Percentiles rank a stretch among this genome's conserved stretches.
Conservation (phyloP, 2,113 vertebrate species). For the Copsychus sechellarum region DNA sequence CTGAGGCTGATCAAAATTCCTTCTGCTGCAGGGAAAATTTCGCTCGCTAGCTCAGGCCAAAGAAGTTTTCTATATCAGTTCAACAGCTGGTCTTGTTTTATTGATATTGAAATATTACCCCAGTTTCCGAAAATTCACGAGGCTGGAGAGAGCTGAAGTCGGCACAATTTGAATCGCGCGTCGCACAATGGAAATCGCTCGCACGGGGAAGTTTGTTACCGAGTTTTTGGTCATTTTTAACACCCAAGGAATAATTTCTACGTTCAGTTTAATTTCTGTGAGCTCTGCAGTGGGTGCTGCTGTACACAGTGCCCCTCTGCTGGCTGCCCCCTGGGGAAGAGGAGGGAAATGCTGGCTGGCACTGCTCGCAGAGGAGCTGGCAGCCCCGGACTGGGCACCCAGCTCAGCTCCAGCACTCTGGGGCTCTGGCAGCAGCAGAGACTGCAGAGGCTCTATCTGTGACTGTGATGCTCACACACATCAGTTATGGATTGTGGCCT, state of each 20-base stretch:
- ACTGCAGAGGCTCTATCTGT: too few species aligned
- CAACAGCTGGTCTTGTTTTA: constrained; percentile 21
- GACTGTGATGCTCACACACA: neutral
- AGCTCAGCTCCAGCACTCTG: neutral
- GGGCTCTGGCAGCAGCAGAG: neutral
- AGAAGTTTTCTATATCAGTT: neutral
- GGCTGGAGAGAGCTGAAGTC: neutral
- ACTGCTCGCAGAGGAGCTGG: neutral
- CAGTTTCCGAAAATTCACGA: neutral
- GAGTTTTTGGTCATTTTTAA: neutral
- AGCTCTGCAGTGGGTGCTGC: fast-evolving
- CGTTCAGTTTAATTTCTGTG: fast-evolving
- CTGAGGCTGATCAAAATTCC: neutral
- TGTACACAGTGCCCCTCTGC: fast-evolving
- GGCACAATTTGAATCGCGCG: neutral
- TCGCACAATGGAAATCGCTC: neutral
- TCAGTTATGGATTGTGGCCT: neutral
- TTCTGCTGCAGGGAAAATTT: constrained; percentile 17
- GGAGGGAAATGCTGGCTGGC: neutral
- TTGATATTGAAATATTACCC: constrained; percentile 1
- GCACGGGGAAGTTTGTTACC: neutral
- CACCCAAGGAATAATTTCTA: neutral
- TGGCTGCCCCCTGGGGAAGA: neutral
- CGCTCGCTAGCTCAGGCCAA: neutral
- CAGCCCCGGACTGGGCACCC: neutral